Evolutionary conservation across 2,113 vertebrate genomes (phyloP).

Genomic region (Xenopus laevis): DNA sequence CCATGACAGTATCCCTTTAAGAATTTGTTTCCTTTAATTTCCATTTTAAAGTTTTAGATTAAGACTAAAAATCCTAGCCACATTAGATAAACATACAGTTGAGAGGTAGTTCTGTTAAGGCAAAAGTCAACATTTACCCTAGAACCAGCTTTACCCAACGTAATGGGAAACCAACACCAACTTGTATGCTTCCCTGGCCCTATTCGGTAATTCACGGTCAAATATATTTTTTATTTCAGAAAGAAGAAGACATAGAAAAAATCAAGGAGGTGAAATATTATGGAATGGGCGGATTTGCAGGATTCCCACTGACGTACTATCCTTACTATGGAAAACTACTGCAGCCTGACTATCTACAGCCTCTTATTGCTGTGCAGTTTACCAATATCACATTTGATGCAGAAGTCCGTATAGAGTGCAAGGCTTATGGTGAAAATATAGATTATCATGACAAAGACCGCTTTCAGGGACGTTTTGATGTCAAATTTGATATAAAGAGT

Average conservation of each 20-base stretch:
- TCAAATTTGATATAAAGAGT: conserved; percentile 83
- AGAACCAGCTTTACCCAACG: too few relatives aligned
- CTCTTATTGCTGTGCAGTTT: conserved; percentile 89
- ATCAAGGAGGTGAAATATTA: conserved; percentile 74
- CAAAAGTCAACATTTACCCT: too few relatives aligned
- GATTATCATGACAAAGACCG: conserved; percentile 92
- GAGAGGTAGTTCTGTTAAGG: too few relatives aligned
- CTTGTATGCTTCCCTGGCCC: too few relatives aligned
- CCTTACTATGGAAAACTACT: conserved; percentile 91
- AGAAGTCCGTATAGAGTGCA: conserved; percentile 90
- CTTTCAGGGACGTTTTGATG: conserved; percentile 95
- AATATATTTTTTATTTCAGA: conserved; percentile 58
- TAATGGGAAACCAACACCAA: too few relatives aligned
- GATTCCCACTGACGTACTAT: conserved; percentile 93
- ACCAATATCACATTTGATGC: conserved; percentile 72
- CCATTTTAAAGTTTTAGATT: too few relatives aligned
- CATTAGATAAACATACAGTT: too few relatives aligned
- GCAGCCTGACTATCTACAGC: conserved; percentile 88
- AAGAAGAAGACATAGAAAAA: conserved; percentile 71
- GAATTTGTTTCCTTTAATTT: too few relatives aligned
- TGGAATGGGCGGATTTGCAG: conserved; percentile 62
- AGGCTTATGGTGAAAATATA: conserved; percentile 83
- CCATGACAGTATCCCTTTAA: too few relatives aligned
- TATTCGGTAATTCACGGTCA: too few relatives aligned
- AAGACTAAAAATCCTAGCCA: too few relatives aligned